phyloP scores from a whole-genome alignment of 2,797 vertebrate genomes.

The Simalia tracyae region DNA sequence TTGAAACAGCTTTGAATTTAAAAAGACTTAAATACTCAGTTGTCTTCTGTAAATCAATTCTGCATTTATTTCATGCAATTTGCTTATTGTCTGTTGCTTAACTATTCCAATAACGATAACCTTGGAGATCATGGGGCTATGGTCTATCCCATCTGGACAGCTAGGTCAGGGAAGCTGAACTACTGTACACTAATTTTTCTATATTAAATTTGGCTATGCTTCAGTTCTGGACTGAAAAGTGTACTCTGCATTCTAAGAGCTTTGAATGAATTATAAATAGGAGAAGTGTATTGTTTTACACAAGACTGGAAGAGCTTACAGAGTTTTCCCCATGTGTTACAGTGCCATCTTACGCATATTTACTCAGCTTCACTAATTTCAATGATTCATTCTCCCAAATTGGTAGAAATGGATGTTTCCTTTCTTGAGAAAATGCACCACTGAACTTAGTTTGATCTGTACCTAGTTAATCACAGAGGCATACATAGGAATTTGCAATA shows the following conservation, averaged over 20 bases:
- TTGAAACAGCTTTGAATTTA: conserved; percentile 5
- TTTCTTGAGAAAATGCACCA: not conserved
- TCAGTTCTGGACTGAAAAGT: not conserved
- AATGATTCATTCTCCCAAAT: not conserved
- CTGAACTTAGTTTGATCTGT: not conserved
- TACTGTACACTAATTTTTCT: not conserved
- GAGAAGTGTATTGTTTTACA: not conserved
- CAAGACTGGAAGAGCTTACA: not conserved
- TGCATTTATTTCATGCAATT: not conserved
- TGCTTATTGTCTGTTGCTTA: not conserved
- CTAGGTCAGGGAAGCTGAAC: not conserved
- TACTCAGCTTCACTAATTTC: not conserved
- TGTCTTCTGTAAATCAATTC: not conserved
- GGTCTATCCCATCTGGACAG: not conserved
- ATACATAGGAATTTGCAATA: not conserved
- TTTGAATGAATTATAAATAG: conserved; percentile 1
- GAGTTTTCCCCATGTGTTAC: not conserved
- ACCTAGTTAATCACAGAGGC: too few relatives aligned
- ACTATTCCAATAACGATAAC: not conserved
- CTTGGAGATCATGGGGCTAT: not conserved
- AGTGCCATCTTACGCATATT: not conserved
- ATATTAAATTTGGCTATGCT: not conserved
- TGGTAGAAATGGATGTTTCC: not conserved
- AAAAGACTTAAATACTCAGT: not conserved
- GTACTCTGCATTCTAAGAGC: not conserved